These are phyloP conservation scores for Sicus ferrugineus DNA, from an alignment of 2,888 invertebrate species.

Conservation along the genomic window DNA sequence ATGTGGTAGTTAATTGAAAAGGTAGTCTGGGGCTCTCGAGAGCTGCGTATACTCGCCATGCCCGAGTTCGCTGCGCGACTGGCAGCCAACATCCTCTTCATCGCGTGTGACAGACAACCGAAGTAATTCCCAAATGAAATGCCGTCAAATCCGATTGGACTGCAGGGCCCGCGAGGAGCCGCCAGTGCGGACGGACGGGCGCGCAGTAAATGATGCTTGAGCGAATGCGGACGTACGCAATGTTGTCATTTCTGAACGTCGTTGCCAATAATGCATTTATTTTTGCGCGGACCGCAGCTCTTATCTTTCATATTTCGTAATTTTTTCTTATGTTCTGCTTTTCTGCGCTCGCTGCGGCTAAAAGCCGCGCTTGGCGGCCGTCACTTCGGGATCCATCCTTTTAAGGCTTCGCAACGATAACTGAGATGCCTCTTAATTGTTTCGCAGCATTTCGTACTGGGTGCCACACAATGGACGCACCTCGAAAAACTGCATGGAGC, in stretches of 20 bases:
- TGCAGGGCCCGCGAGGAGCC: constrained; percentile 1
- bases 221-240: constrained; percentile 30
- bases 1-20: background rate
- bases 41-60: too few relatives aligned
- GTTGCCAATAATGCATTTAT: constrained; percentile 32
- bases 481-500: background rate
- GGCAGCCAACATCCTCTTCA: constrained; percentile 24
- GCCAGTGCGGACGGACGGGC: background rate
- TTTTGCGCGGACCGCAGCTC: constrained; percentile 23
- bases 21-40: too few relatives aligned
- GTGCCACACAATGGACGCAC: background rate
- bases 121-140: constrained; percentile 34
- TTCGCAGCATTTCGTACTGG: constrained; percentile 24
- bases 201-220: constrained; percentile 20
- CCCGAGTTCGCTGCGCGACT: background rate
- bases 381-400: constrained; percentile 27
- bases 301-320: constrained; percentile 33
- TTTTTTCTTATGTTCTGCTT: background rate
- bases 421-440: constrained; percentile 33
- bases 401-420: constrained; percentile 27
- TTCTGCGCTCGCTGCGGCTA: background rate
- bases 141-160: constrained; percentile 25
- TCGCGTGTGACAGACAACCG: constrained; percentile 31
- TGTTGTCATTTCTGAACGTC: constrained; percentile 32
- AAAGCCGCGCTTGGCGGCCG: constrained; percentile 22